These are phyloP conservation scores for Drosophila meridiana DNA, from an alignment of 2,888 invertebrate species.

Conservation along the genomic window DNA sequence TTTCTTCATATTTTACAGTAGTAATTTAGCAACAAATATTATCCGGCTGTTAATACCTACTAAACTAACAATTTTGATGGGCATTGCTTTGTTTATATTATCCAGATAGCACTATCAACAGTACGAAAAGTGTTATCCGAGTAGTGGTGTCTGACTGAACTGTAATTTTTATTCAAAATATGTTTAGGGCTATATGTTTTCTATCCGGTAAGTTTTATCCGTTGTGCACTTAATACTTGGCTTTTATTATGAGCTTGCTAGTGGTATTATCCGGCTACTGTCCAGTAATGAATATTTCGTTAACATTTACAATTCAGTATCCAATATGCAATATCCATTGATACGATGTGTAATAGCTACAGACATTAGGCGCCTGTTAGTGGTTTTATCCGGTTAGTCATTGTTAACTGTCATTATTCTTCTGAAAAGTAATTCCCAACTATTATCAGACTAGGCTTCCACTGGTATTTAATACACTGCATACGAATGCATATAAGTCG, in stretches of 20 bases:
- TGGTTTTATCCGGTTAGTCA: neutral
- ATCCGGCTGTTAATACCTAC: neutral
- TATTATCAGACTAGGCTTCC: neutral
- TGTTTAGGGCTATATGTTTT: neutral
- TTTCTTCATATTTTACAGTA: neutral
- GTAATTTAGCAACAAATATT: neutral
- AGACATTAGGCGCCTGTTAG: too few relatives aligned
- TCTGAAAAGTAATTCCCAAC: neutral
- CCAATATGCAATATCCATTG: too few relatives aligned
- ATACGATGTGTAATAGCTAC: too few relatives aligned
- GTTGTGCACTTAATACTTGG: fast-evolving
- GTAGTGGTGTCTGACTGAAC: too few relatives aligned
- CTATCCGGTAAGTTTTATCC: neutral
- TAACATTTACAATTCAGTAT: too few relatives aligned
- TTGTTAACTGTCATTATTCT: neutral
- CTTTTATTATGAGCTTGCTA: too few relatives aligned
- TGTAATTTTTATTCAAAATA: neutral
- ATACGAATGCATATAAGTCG: neutral
- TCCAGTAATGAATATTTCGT: too few relatives aligned
- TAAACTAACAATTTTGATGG: neutral
- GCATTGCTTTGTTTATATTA: neutral
- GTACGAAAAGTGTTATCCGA: neutral
- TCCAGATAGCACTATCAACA: neutral
- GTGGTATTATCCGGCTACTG: neutral
- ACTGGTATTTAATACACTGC: neutral